phyloP scores from a whole-genome alignment of 1,140 invertebrate genomes.

The Drosophila bifasciata region DNA sequence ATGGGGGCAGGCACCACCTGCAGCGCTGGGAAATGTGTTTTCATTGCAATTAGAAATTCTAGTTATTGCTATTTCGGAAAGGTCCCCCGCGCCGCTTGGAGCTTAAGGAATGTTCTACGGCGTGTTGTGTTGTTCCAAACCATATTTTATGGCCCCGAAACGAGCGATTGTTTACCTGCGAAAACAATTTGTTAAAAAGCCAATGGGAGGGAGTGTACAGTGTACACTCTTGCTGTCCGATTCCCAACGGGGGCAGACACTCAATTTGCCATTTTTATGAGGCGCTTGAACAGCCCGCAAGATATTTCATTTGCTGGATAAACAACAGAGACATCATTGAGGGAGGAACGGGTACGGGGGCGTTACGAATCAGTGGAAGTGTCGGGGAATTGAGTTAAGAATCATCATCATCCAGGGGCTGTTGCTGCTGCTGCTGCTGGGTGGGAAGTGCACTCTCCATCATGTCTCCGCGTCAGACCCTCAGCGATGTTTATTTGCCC shows the following conservation, averaged over 20 bases:
- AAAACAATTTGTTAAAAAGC: conserved; percentile 71
- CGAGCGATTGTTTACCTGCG: conserved; percentile 67
- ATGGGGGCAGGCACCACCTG: conserved; percentile 49
- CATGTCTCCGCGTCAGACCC: conserved; percentile 10
- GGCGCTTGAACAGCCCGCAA: conserved; percentile 66
- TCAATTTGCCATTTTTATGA: conserved; percentile 81
- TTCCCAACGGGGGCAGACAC: conserved; percentile 75
- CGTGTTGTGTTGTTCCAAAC: conserved; percentile 50
- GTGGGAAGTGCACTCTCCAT: conserved; percentile 33
- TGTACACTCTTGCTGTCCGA: conserved; percentile 39
- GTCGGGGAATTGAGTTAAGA: conserved; percentile 56
- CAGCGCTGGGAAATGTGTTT: conserved; percentile 70
- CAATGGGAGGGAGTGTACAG: neutral
- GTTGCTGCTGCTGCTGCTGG: conserved; percentile 13
- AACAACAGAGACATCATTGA: conserved; percentile 23
- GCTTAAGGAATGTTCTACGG: conserved; percentile 42
- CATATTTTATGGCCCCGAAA: conserved; percentile 73
- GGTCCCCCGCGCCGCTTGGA: conserved; percentile 17
- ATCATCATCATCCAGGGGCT: conserved; percentile 15
- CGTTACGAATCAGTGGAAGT: conserved; percentile 32
- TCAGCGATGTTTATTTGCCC: too few species aligned
- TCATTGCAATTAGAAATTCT: conserved; percentile 77
- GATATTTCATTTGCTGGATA: conserved; percentile 35
- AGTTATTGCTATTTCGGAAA: conserved; percentile 39
- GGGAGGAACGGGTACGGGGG: neutral